Evolutionary conservation across 2,797 vertebrate species (phyloP), one percentile per base, ranked within the genome.

Genomic region (Smutsia gigantea): DNA sequence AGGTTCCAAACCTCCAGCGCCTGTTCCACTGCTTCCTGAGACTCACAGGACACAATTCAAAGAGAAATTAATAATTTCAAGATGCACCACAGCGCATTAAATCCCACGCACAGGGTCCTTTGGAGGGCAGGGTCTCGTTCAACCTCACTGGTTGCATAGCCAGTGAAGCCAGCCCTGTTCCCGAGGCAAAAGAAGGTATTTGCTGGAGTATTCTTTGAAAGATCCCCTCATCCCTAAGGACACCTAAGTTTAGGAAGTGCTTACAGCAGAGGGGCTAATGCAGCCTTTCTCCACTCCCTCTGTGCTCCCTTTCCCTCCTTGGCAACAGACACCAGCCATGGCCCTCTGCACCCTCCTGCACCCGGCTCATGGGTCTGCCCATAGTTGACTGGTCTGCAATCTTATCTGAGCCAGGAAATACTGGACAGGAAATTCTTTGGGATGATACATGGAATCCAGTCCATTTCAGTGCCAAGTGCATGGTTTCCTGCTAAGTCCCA

Each of bases 1-100:
- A 90, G 61, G 34, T 7, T 53, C 39, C 19, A 37, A 63, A 59
- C 3, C 34, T 23, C 31, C 37, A 68, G 25, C 14, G 31, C 42
- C 8, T 34, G 23, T 18, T 66, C 29, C 12, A 9, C 4, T 34
- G 23, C 27, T 55, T 46, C 42, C 21, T 9, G 46, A 79, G 64
- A 83, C 29, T 68, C 68, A 79, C 23, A 74, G 77, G 71, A 78
- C 69, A 66, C 37, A 82, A 59, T 51, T 83, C 25, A 64, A 92
- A 95, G 72, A 39, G 34, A 94, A 78, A 68, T 29, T 68, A 90
- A 87, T 31, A 68, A 93, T 84, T 91, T 88, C 72, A 86, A 71
- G 59, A 89, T 83, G 19, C 31, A 18, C 37, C 19, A 74, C 21
- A 53, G 29, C 27, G 31, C 63, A 17, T 87, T 66, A 55, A 88